Evolutionary conservation across 1,140 invertebrate species (phyloP).

Genomic region (Ceratina calcarata): DNA sequence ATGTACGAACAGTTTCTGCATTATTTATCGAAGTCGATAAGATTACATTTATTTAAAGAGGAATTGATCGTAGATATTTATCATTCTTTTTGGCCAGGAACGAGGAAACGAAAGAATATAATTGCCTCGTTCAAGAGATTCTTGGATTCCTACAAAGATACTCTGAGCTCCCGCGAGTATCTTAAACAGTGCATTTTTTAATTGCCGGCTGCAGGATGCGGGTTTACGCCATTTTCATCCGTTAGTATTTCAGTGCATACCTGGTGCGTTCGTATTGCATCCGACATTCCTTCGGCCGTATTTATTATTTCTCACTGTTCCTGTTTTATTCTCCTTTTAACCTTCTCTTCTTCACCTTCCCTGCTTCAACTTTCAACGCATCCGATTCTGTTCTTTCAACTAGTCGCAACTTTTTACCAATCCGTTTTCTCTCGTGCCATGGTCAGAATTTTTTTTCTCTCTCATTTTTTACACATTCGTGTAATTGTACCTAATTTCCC

Average conservation of each 20-base stretch:
- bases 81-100: too few species aligned
- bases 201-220: conserved; percentile 23
- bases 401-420: background rate
- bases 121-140: conserved; percentile 19
- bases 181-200: conserved; percentile 37
- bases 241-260: conserved; percentile 20
- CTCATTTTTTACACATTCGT: too few species aligned
- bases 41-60: too few species aligned
- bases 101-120: conserved; percentile 18
- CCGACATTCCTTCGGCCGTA: conserved; percentile 19
- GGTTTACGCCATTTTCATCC: conserved; percentile 31
- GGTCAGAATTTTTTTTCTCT: too few species aligned
- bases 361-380: background rate
- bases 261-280: conserved; percentile 6
- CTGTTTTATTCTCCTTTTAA: conserved; percentile 28
- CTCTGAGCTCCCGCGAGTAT: background rate
- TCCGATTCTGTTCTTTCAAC: background rate
- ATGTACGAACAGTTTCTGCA: too few species aligned
- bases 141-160: conserved; percentile 16
- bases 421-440: conserved; percentile 43
- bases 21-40: too few species aligned
- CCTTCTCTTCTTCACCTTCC: conserved; percentile 2
- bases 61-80: too few species aligned
- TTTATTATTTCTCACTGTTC: conserved; percentile 37
- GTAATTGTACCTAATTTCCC: too few species aligned